Evolutionary conservation across 2,888 invertebrate genomes (phyloP).

Genomic region (Ichneumoninae sp.): DNA sequence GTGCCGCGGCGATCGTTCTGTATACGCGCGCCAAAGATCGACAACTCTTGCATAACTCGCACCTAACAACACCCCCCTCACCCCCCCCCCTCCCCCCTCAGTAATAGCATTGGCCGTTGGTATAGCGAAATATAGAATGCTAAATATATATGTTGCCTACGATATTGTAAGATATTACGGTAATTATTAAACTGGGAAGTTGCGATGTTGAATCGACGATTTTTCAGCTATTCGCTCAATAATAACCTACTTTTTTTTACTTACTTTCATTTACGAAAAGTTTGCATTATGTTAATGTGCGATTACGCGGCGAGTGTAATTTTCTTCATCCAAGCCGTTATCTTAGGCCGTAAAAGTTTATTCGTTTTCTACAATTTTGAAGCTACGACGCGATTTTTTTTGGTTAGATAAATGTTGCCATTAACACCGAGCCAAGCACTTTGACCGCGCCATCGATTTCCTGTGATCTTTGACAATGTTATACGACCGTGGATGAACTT

Average conservation of each 20-base stretch:
- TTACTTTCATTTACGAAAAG: no score
- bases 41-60: conserved; percentile 54
- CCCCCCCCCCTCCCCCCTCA: neutral
- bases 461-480: conserved; percentile 6
- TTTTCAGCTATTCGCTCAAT: no score
- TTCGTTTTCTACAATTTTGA: neutral
- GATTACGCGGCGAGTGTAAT: no score
- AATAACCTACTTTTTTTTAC: no score
- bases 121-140: neutral
- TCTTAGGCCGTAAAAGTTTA: no score
- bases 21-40: conserved; percentile 28
- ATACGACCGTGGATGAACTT: conserved; percentile 52
- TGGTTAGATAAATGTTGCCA: neutral
- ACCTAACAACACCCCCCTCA: neutral
- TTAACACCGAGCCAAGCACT: neutral
- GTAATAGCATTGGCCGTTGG: conserved; percentile 11
- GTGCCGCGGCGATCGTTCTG: conserved; percentile 29
- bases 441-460: conserved; percentile 19
- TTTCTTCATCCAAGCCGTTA: no score
- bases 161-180: neutral
- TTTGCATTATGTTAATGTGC: no score
- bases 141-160: neutral
- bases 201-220: no score
- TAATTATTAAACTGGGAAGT: neutral
- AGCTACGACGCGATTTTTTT: neutral